Base-by-base conservation (phyloP, 2,797 vertebrate genomes). In the Gallinago stenura region DNA sequence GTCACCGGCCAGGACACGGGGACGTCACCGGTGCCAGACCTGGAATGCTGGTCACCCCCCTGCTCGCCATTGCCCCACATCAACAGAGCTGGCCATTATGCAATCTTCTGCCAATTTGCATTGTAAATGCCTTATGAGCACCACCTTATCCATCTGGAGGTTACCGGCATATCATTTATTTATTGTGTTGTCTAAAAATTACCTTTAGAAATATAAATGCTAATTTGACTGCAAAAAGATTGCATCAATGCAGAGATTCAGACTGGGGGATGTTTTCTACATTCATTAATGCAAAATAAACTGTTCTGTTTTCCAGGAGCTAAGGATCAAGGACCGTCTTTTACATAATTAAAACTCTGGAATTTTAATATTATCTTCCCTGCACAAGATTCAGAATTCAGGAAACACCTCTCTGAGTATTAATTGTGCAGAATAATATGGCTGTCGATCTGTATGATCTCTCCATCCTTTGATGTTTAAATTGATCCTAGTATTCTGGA, bases 401-500 rank as follows among this genome's bases (percentile, higher is more conserved):
- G 93, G 83, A 89, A 97, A 95, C 89, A 95, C 81, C 66, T 94
- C 93, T 95, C 75, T 24, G 57, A 93, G 94, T 84, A 94, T 83
- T 90, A 86, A 96, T 95, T 97, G 97, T 95, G 93, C 94, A 58
- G 91, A 93, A 97, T 97, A 97, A 95, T 93, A 96, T 94, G 95
- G 97, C 94, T 97, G 95, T 73, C 93, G 77, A 41, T 66, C 89
- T 84, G 92, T 93, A 35, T 86, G 95, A 97, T 95, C 95, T 91
- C 88, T 79, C 89, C 77, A 96, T 95, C 95, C 95, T 97, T 97
- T 97, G 97, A 98, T 96, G 92, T 96, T 97, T 97, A 97, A 89
- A 96, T 93, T 78, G 93, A 97, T 98, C 97, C 95, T 97, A 89
- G 96, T 96, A 95, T 98, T 97, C 94, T 97, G 94, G 84, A 97